Evolutionary conservation across 2,888 invertebrate species (phyloP).

Genomic region (Eudemis profundana): DNA sequence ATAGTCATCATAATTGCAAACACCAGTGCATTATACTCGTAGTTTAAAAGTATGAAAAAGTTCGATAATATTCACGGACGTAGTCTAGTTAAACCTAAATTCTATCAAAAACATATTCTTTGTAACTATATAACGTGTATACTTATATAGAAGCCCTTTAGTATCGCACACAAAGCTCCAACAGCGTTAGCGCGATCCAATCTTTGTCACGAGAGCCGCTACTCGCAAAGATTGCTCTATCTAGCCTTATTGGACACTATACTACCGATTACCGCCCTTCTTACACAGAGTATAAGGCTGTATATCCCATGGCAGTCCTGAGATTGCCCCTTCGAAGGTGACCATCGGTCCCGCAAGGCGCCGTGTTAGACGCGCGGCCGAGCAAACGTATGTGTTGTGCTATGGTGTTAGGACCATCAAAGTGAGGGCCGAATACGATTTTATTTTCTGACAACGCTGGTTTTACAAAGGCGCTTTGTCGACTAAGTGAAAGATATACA

Average conservation of each 20-base stretch:
- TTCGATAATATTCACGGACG: too few relatives aligned
- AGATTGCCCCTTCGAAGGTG: constrained; percentile 1
- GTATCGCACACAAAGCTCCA: constrained; percentile 19
- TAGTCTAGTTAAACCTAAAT: too few relatives aligned
- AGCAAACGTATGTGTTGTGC: background rate
- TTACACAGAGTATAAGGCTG: background rate
- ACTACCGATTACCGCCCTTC: background rate
- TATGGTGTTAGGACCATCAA: constrained; percentile 4
- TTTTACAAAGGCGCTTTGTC: background rate
- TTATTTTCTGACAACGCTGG: constrained; percentile 1
- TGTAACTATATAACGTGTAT: too few relatives aligned
- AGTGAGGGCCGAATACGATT: background rate
- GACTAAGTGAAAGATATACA: background rate
- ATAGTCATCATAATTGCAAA: too few relatives aligned
- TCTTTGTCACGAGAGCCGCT: constrained; percentile 20
- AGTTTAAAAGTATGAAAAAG: too few relatives aligned
- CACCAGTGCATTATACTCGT: too few relatives aligned
- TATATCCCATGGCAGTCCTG: background rate
- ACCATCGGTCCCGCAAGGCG: background rate
- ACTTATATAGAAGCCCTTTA: background rate
- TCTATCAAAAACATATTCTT: too few relatives aligned
- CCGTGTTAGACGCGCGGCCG: background rate
- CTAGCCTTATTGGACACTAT: background rate
- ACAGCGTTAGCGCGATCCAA: constrained; percentile 37
- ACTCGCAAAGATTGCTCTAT: constrained; percentile 14